phyloP scores from a whole-genome alignment of 2,888 invertebrate species.

The Adela reaumurella region DNA sequence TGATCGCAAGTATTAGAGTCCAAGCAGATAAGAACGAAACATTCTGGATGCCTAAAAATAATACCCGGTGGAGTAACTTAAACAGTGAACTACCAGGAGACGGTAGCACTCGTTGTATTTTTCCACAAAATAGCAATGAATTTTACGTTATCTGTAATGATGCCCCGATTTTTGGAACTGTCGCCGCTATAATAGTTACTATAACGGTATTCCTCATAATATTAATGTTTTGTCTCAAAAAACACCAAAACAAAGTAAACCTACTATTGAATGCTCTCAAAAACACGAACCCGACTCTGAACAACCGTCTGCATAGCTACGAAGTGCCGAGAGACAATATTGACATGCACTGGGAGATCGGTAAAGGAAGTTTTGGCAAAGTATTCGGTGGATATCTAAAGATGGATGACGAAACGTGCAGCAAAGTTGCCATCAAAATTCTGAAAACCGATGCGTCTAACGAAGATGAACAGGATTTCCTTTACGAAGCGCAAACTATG shows the following conservation, averaged over 20 bases:
- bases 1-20: constrained; percentile 47
- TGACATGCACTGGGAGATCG: constrained; percentile 69
- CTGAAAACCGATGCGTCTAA: constrained; percentile 77
- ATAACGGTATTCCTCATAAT: not conserved
- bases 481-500: constrained; percentile 93
- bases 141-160: not conserved
- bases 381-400: constrained; percentile 78
- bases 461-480: constrained; percentile 86
- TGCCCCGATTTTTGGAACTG: not conserved
- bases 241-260: not conserved
- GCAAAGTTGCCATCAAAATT: constrained; percentile 85
- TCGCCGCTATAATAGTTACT: not conserved
- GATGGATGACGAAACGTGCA: constrained; percentile 60
- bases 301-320: constrained; percentile 63
- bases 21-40: constrained; percentile 47
- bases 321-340: constrained; percentile 71
- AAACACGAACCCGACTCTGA: not conserved
- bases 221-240: not conserved
- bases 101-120: not conserved
- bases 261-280: not conserved
- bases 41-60: constrained; percentile 30
- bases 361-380: constrained; percentile 80
- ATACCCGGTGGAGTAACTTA: not conserved
- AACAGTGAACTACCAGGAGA: not conserved
- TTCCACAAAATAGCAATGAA: not conserved